phyloP scores from a whole-genome alignment of 2,888 invertebrate species.

The Coremacera marginata region DNA sequence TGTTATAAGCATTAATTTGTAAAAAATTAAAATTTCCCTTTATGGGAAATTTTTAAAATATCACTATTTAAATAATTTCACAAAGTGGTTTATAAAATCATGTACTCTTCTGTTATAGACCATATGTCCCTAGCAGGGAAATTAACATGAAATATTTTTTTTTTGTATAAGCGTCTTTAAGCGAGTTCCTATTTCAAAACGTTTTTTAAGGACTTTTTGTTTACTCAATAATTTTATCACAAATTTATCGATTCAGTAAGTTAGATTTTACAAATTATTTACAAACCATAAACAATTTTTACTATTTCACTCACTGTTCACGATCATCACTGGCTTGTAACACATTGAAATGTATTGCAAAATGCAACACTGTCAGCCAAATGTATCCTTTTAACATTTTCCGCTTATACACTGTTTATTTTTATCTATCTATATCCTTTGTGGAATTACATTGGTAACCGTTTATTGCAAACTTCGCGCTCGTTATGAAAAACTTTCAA shows the following conservation, averaged over 20 bases:
- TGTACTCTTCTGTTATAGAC: too few species aligned
- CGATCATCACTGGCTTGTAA: constrained; percentile 54
- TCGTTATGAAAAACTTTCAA: constrained; percentile 2
- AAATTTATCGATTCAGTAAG: too few species aligned
- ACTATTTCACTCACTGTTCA: constrained; percentile 57
- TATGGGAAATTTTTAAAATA: neutral
- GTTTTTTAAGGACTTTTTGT: too few species aligned
- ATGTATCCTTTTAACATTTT: constrained; percentile 38
- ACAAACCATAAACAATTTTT: neutral
- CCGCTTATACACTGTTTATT: neutral
- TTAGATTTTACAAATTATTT: neutral
- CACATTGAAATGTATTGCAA: constrained; percentile 34
- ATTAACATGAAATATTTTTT: too few species aligned
- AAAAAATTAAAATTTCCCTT: too few species aligned
- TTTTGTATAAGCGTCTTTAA: too few species aligned
- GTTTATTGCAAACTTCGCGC: neutral
- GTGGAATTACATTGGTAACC: constrained; percentile 13
- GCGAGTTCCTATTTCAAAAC: too few species aligned
- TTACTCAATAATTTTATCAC: too few species aligned
- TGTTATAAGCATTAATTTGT: too few species aligned
- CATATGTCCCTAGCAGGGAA: too few species aligned
- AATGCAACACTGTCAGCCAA: constrained; percentile 41
- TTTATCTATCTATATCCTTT: constrained; percentile 11
- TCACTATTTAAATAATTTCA: too few species aligned
- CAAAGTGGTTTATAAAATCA: too few species aligned